Base-by-base conservation (phyloP, 2,888 invertebrate species). In the Drosophila aldrichi region DNA sequence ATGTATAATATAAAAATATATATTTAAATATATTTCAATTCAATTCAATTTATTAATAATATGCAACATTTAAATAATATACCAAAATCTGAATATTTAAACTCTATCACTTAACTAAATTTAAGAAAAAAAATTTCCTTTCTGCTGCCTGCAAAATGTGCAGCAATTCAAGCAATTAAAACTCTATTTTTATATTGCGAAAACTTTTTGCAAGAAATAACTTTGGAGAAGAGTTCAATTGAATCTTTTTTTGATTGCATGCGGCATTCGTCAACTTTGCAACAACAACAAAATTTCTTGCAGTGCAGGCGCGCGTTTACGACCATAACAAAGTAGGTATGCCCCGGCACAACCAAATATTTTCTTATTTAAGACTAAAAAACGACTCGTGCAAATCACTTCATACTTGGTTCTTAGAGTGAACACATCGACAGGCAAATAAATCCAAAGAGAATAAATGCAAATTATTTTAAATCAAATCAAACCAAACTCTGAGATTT, bases 301-400 rank as follows among this genome's bases (percentile, higher is more conserved):
- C 81, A 77, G 87, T 90, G 87, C 67, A 77, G 69, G 25, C 46
- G 55, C 77, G 70, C 79, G 74, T 76, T 89, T 87, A 84, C 88
- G 88, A 86, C 82, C 85, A 89, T 86, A 86, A 82, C 90, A 90
- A 89, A 87, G 89, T 90, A 87, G 90, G 85, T 88, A 86, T 90
- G 91, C 86, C 81, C 79, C 79, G 74, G 76, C 89, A 81, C 85
- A 88, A 78, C 90, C 89, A 83, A 90, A 84, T 88, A 88, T 88
- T 88, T 90, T 91, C 91, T 92, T 92, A 92, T 92, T 92, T 92
- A 92, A 92, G 92, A 90, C 92, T 91, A 91, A 92, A 92, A 92
- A 92, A 91, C 90, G 92, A 89, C 91, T 91, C 90, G 92, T 88
- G 91, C 92, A 92, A 92, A 92, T 92, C 92, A 92, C 92, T 92